Conservation (phyloP, 2,888 invertebrate genomes). For the Andrena chrysosceles region DNA sequence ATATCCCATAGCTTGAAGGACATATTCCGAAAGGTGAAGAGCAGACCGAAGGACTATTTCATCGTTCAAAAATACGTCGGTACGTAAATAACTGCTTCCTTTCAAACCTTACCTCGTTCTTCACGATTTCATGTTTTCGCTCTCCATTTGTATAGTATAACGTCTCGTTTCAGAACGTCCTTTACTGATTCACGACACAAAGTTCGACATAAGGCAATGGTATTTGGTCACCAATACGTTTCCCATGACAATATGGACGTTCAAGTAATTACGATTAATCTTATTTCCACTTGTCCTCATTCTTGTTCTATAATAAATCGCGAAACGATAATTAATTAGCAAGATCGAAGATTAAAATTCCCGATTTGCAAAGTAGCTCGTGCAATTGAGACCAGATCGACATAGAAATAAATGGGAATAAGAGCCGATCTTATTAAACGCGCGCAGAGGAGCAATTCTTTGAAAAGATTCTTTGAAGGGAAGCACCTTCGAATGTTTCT, state of each 20-base stretch:
- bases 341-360: too few relatives aligned
- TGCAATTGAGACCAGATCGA: not conserved
- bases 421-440: not conserved
- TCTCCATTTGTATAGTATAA: conserved; percentile 17
- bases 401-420: not conserved
- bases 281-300: not conserved
- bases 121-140: not conserved
- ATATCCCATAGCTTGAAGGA: conserved; percentile 91
- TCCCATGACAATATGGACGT: conserved; percentile 94
- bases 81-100: conserved; percentile 81
- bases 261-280: conserved; percentile 86
- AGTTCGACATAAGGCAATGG: conserved; percentile 97
- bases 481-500: conserved; percentile 26
- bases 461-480: not conserved
- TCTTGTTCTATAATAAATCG: too few relatives aligned
- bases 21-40: conserved; percentile 88
- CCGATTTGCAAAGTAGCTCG: too few relatives aligned
- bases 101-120: not conserved
- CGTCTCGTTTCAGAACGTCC: conserved; percentile 89
- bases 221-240: conserved; percentile 92
- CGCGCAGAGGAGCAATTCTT: not conserved
- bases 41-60: conserved; percentile 88
- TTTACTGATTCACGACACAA: conserved; percentile 92
- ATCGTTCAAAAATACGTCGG: conserved; percentile 97
- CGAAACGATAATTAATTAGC: too few relatives aligned